Evolutionary conservation across 1,140 invertebrate genomes (phyloP).

Genomic region (Cecropterus lyciades): DNA sequence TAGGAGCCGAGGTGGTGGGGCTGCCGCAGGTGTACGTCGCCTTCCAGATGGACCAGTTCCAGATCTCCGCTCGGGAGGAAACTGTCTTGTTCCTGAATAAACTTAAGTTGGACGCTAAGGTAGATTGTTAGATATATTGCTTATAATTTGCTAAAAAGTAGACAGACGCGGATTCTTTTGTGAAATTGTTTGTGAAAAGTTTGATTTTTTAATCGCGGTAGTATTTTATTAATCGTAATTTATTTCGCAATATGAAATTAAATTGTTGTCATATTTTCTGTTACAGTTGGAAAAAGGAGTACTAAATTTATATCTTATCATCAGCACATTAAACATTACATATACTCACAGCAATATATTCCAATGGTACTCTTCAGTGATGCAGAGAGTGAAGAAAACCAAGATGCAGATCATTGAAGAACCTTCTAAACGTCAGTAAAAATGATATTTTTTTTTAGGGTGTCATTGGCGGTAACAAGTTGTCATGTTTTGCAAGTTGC

Average conservation of each 20-base stretch:
- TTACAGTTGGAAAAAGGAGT: constrained; percentile 87
- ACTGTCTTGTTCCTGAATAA: constrained; percentile 87
- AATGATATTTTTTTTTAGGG: constrained; percentile 9
- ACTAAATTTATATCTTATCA: constrained; percentile 87
- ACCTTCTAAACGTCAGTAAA: constrained; percentile 33
- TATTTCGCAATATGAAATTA: no score
- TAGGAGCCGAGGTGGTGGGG: constrained; percentile 55
- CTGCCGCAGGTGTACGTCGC: constrained; percentile 86
- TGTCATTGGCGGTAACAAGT: no score
- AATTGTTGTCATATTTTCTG: no score
- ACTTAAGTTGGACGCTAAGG: constrained; percentile 90
- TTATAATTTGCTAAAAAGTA: no score
- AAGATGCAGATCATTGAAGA: constrained; percentile 44
- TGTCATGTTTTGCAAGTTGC: no score
- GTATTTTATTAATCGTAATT: no score
- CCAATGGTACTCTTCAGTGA: constrained; percentile 77
- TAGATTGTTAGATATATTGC: constrained; percentile 50
- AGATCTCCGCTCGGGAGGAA: constrained; percentile 85
- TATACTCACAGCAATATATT: constrained; percentile 88
- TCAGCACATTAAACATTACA: constrained; percentile 88
- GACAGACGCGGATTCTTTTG: no score
- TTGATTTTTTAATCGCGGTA: no score
- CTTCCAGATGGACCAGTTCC: constrained; percentile 87
- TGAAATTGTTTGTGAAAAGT: no score
- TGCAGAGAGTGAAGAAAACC: constrained; percentile 46